These are phyloP conservation scores for Brassicogethes aeneus DNA, from an alignment of 2,888 invertebrate species.

Conservation along the genomic window DNA sequence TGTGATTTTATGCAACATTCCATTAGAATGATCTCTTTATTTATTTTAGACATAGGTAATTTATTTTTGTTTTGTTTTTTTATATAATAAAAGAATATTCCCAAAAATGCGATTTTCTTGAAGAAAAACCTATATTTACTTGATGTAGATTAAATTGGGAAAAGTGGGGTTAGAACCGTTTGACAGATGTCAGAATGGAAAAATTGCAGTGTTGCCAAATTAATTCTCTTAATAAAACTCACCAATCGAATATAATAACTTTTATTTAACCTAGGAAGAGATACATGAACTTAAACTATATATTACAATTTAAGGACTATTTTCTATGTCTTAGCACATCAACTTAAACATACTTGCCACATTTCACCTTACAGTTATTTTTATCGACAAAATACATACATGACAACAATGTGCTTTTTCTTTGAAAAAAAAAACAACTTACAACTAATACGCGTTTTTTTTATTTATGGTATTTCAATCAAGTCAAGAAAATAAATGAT, in stretches of 20 bases:
- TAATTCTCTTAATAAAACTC: too few relatives aligned
- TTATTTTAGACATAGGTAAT: conserved; percentile 10
- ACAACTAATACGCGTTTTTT: too few relatives aligned
- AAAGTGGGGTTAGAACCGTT: too few relatives aligned
- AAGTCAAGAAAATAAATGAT: too few relatives aligned
- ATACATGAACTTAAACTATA: not conserved
- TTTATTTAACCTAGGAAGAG: not conserved
- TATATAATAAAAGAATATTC: not conserved
- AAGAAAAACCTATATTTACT: too few relatives aligned
- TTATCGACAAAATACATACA: not conserved
- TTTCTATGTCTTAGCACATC: not conserved
- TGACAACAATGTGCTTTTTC: conserved; percentile 1
- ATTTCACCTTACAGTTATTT: not conserved
- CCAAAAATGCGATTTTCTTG: too few relatives aligned
- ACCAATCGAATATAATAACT: too few relatives aligned
- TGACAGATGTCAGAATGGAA: too few relatives aligned
- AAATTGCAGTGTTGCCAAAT: too few relatives aligned
- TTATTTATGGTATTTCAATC: too few relatives aligned
- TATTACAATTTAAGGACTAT: not conserved
- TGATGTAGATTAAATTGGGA: too few relatives aligned
- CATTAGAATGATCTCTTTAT: conserved; percentile 10
- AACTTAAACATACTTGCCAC: not conserved
- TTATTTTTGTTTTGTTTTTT: conserved; percentile 10
- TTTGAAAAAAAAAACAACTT: too few relatives aligned
- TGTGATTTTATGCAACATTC: not conserved